These are phyloP conservation scores for Oreotrochilus melanogaster DNA, from an alignment of 2,113 vertebrate genomes.

Conservation along the genomic window DNA sequence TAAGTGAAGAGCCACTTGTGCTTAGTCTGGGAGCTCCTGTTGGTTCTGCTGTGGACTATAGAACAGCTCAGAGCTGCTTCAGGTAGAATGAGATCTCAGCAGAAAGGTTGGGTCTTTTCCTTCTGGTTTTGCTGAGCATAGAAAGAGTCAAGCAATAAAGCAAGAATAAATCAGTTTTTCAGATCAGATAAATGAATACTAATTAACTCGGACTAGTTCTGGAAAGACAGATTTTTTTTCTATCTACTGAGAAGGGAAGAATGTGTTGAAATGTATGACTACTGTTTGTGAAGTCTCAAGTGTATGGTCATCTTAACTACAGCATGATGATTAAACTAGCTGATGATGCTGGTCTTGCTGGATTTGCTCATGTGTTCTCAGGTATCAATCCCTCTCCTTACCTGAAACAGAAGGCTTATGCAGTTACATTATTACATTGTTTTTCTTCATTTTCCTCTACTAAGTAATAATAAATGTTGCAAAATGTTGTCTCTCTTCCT, in stretches of 20 bases:
- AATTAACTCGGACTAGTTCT: not conserved
- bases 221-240: not conserved
- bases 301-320: not conserved
- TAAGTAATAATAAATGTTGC: not conserved
- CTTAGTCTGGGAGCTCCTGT: not conserved
- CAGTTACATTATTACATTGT: rapidly evolving
- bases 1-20: not conserved
- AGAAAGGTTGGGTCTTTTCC: not conserved
- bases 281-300: not conserved
- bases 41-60: not conserved
- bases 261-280: not conserved
- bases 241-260: not conserved
- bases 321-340: not conserved
- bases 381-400: not conserved
- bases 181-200: not conserved
- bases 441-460: not conserved
- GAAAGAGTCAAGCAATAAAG: not conserved
- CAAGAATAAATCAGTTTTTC: not conserved
- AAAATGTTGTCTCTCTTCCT: conserved; percentile 28
- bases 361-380: not conserved
- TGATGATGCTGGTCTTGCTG: not conserved
- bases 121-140: not conserved
- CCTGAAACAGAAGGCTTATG: not conserved
- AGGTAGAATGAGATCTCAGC: not conserved
- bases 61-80: not conserved